Evolutionary conservation across 2,888 invertebrate species (phyloP).

Genomic region (Yponomeuta cagnagella): DNA sequence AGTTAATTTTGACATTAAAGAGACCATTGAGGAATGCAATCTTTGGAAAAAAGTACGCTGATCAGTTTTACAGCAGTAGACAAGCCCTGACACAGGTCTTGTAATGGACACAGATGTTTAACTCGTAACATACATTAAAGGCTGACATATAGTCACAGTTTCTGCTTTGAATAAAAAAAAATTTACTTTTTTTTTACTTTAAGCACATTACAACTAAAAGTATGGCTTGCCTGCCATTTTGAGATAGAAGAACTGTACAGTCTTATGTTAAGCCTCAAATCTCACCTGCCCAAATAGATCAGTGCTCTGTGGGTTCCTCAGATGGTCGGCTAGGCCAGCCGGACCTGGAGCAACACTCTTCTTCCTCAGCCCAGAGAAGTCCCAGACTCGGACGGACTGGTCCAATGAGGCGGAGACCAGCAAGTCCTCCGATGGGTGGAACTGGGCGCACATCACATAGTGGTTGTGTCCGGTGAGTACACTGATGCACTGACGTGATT

Average conservation of each 20-base stretch:
- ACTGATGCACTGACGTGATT: constrained; percentile 96
- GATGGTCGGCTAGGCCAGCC: constrained; percentile 89
- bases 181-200: no score
- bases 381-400: constrained; percentile 99
- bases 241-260: not conserved
- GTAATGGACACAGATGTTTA: no score
- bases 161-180: no score
- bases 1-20: no score
- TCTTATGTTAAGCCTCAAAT: not conserved
- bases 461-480: constrained; percentile 98
- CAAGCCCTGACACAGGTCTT: no score
- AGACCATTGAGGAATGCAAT: no score
- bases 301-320: constrained; percentile 89
- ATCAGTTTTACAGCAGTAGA: no score
- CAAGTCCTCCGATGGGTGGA: constrained; percentile 97
- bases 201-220: no score
- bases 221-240: no score
- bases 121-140: no score
- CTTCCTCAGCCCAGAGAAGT: constrained; percentile 95
- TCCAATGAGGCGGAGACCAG: constrained; percentile 98
- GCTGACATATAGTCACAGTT: no score
- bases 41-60: no score
- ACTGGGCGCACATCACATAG: constrained; percentile 99
- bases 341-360: constrained; percentile 99
- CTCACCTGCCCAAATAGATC: constrained; percentile 92